These are phyloP conservation scores for Cyprinodon diabolis DNA, from an alignment of 2,797 vertebrate genomes.

Conservation along the genomic window DNA sequence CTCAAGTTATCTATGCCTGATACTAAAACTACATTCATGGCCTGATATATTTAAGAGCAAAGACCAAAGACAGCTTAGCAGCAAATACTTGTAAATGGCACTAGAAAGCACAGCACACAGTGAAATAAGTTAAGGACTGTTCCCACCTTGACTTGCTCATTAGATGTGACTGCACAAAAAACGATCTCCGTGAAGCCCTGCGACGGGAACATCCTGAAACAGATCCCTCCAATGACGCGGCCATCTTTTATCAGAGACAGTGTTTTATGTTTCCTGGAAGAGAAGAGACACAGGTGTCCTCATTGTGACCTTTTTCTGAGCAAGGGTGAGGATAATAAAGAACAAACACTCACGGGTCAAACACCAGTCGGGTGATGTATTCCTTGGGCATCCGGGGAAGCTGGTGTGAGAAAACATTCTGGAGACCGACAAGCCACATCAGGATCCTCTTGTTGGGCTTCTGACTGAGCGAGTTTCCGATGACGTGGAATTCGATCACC, in stretches of 20 bases:
- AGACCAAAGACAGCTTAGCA: not conserved
- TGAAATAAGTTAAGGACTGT: not conserved
- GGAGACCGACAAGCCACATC: slow-evolving; percentile 98
- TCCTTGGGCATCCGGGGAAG: slow-evolving; percentile 98
- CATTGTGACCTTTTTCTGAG: not conserved
- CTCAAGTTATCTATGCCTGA: too few species aligned
- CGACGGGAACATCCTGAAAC: slow-evolving; percentile 98
- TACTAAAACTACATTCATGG: not conserved
- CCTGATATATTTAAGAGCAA: not conserved
- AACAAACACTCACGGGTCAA: slow-evolving; percentile 89
- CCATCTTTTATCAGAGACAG: slow-evolving; percentile 98
- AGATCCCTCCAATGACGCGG: slow-evolving; percentile 99
- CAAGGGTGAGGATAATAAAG: not conserved
- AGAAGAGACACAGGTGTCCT: not conserved
- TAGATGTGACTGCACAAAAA: slow-evolving; percentile 98
- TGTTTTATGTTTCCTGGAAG: slow-evolving; percentile 95
- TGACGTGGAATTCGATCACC: slow-evolving; percentile 96
- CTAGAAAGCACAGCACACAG: not conserved
- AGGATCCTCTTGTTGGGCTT: slow-evolving; percentile 97
- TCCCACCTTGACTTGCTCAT: slow-evolving; percentile 98
- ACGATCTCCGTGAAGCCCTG: slow-evolving; percentile 99
- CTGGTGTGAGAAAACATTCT: slow-evolving; percentile 98
- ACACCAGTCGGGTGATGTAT: slow-evolving; percentile 97
- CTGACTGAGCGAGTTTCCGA: slow-evolving; percentile 95
- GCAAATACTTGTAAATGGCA: not conserved